Evolutionary conservation across 2,113 vertebrate genomes (phyloP).

Genomic region (Psittacula cyanocephala): DNA sequence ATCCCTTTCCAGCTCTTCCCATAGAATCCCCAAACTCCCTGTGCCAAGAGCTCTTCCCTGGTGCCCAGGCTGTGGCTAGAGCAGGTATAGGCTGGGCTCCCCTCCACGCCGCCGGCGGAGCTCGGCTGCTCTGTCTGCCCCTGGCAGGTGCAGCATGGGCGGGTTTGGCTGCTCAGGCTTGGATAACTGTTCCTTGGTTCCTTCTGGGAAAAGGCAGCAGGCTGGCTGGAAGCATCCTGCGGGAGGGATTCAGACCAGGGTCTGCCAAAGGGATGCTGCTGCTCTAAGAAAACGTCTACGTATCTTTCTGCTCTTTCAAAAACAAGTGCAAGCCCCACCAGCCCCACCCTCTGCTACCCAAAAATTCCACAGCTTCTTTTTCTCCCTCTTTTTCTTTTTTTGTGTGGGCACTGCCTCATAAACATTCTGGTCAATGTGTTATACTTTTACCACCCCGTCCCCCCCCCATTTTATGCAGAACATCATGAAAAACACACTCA

Average conservation of each 20-base stretch:
- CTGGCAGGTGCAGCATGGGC: background rate
- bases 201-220: background rate
- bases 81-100: background rate
- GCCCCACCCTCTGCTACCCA: background rate
- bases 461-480: background rate
- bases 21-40: background rate
- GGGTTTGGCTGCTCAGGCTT: background rate
- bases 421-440: background rate
- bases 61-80: background rate
- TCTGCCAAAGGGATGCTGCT: background rate
- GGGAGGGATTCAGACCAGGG: background rate
- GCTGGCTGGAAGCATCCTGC: background rate
- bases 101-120: accelerated
- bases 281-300: background rate
- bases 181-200: background rate
- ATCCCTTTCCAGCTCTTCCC: background rate
- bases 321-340: constrained; percentile 14
- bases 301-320: background rate
- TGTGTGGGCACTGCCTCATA: background rate
- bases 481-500: accelerated
- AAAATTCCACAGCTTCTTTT: background rate
- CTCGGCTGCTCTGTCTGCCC: background rate
- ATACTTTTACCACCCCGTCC: background rate
- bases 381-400: background rate
- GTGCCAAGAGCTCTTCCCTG: background rate